These are phyloP conservation scores for Falcunculus frontatus DNA, from an alignment of 2,113 vertebrate species.

Conservation along the genomic window DNA sequence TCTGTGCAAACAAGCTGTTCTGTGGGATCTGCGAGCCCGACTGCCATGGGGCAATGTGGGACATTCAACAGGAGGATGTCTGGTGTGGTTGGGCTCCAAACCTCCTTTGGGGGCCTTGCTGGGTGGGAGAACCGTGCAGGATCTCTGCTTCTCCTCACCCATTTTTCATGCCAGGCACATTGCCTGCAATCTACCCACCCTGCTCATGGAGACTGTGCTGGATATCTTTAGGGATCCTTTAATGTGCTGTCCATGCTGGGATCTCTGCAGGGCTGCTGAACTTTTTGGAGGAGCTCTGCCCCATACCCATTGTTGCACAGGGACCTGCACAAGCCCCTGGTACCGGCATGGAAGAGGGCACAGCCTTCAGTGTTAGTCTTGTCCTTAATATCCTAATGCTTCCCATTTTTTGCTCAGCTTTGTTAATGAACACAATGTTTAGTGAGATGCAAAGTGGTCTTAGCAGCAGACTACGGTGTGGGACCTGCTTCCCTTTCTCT, in stretches of 20 bases:
- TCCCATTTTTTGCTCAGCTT: neutral
- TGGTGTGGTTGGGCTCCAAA: neutral
- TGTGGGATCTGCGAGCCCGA: neutral
- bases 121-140: neutral
- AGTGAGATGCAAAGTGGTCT: constrained; percentile 18
- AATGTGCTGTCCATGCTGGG: neutral
- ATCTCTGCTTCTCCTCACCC: neutral
- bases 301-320: neutral
- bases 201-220: neutral
- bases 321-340: neutral
- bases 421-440: neutral
- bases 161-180: accelerated
- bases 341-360: accelerated
- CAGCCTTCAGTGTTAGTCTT: neutral
- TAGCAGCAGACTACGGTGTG: neutral
- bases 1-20: constrained; percentile 10
- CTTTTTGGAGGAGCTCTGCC: neutral
- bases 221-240: neutral
- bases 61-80: neutral
- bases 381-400: neutral
- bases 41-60: neutral
- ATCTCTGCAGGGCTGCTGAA: neutral
- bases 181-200: neutral
- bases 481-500: constrained; percentile 13
- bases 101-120: neutral